Conservation (phyloP, 2,888 invertebrate species). For the Horisme vitalbata region DNA sequence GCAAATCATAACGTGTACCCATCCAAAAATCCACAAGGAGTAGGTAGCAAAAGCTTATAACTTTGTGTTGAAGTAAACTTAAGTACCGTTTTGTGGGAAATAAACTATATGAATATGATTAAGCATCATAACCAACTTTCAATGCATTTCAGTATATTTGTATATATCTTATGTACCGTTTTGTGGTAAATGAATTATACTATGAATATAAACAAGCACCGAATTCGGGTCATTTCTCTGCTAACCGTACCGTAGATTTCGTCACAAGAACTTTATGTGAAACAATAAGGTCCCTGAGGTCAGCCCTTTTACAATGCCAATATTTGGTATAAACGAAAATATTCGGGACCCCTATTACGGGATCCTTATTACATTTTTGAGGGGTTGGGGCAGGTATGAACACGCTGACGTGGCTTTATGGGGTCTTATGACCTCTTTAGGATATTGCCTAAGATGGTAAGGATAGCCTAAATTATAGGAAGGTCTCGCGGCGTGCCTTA, state of each 20-base stretch:
- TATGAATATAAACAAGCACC: too few relatives aligned
- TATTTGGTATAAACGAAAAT: slow-evolving; percentile 52
- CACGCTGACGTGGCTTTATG: slow-evolving; percentile 7
- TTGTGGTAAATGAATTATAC: too few relatives aligned
- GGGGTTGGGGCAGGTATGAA: slow-evolving; percentile 11
- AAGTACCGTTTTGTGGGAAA: too few relatives aligned
- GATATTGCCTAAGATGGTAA: slow-evolving; percentile 4
- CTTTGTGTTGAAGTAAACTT: too few relatives aligned
- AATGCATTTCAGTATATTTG: too few relatives aligned
- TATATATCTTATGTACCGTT: too few relatives aligned
- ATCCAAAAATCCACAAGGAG: too few relatives aligned
- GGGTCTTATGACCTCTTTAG: slow-evolving; percentile 3
- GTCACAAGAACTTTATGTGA: slow-evolving; percentile 55
- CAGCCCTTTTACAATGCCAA: slow-evolving; percentile 52
- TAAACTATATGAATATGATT: too few relatives aligned
- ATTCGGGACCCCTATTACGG: slow-evolving; percentile 27
- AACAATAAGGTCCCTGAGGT: slow-evolving; percentile 53
- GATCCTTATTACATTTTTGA: slow-evolving; percentile 29
- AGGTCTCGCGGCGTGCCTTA: too few relatives aligned
- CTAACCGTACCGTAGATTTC: slow-evolving; percentile 37
- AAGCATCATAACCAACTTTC: too few relatives aligned
- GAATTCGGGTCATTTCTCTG: slow-evolving; percentile 8
- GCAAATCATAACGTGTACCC: too few relatives aligned
- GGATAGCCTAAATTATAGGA: not conserved
- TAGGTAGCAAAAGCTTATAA: too few relatives aligned